Base-by-base conservation (phyloP, 2,797 vertebrate genomes). In the Sebastes nivosus region DNA sequence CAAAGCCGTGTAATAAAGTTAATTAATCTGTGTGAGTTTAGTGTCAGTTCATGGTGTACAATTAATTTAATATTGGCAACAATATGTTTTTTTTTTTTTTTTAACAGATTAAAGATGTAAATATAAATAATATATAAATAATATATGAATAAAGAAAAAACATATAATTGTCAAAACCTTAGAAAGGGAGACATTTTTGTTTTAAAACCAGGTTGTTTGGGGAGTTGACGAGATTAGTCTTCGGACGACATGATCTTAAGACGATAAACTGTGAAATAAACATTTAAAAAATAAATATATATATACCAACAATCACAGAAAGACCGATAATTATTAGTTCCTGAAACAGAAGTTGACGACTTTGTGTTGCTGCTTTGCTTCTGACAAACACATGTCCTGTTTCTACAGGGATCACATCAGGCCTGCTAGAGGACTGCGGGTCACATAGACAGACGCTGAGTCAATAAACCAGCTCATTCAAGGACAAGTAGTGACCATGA, bases 391-490 rank as follows among this genome's bases (percentile, higher is more conserved):
- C 77, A 80, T 57, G 25, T 36, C 55, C 67, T 72, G 22, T 72
- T 61, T 87, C 74, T 75, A 30, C 36, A 32, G 11, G 27, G 20
- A 77, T 83, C 63, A 78, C 57, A 80, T 76, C 36, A 76, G 74
- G 67, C 36, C 77, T 42, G 58, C 46, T 75, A 75, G 67, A 84
- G 55, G 42, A 75, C 8, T 72, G 58, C n/a, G 42, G 20, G 55
- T 54, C 71, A 79, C 29, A 70, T 18, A 58, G 34, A 81, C 64
- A 67, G 58, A 90, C 69, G 68, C 76, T 67, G 80, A 88, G 83
- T 87, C 80, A 92, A 87, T 73, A 91, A 87, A 85, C 80, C 77
- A 67, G 68, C 60, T 75, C 0, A 86, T 84, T 72, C 2, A 67
- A 78, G 79, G 77, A 52, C 72, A 68, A 81, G 65, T 75, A 67